Percentiles rank a stretch among this genome's conserved stretches.
phyloP scores from a whole-genome alignment of 1,140 invertebrate genomes.

The Hycleus phaleratus region DNA sequence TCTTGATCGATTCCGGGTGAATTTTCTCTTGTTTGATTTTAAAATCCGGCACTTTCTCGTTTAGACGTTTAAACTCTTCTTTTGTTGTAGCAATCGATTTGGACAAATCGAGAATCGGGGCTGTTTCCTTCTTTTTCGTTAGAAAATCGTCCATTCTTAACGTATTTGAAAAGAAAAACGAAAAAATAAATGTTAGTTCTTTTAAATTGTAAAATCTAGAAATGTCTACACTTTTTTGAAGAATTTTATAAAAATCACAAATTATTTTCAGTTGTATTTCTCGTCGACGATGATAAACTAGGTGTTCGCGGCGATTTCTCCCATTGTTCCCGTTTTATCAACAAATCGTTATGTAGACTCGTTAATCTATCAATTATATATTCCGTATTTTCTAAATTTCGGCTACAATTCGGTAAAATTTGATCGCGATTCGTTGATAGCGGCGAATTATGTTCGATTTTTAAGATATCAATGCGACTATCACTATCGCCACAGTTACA shows the following conservation, averaged over 20 bases:
- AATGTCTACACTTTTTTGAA: slow-evolving; percentile 9
- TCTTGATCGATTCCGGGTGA: slow-evolving; percentile 56
- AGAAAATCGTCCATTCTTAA: slow-evolving; percentile 65
- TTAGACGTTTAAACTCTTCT: slow-evolving; percentile 72
- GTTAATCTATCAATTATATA: slow-evolving; percentile 26
- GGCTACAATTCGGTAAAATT: slow-evolving; percentile 15
- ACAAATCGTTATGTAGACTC: slow-evolving; percentile 28
- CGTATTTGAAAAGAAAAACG: too few species aligned
- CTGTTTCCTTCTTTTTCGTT: slow-evolving; percentile 70
- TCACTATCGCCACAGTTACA: slow-evolving; percentile 27
- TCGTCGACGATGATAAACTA: slow-evolving; percentile 10
- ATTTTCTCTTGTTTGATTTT: slow-evolving; percentile 82
- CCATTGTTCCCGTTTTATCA: slow-evolving; percentile 35
- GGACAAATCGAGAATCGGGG: slow-evolving; percentile 75
- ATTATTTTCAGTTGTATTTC: slow-evolving; percentile 7
- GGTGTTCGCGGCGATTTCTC: slow-evolving; percentile 42
- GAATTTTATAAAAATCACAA: neutral
- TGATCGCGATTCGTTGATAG: slow-evolving; percentile 6
- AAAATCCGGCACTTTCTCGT: slow-evolving; percentile 82
- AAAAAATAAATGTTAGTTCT: slow-evolving; percentile 31
- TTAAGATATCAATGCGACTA: slow-evolving; percentile 32
- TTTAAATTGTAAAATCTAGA: neutral
- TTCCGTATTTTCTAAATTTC: slow-evolving; percentile 2
- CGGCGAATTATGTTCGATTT: slow-evolving; percentile 32
- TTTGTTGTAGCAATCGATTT: slow-evolving; percentile 63